These are phyloP conservation scores for Tokudaia tokunoshimensis DNA, from an alignment of 2,797 vertebrate genomes.

Conservation along the genomic window DNA sequence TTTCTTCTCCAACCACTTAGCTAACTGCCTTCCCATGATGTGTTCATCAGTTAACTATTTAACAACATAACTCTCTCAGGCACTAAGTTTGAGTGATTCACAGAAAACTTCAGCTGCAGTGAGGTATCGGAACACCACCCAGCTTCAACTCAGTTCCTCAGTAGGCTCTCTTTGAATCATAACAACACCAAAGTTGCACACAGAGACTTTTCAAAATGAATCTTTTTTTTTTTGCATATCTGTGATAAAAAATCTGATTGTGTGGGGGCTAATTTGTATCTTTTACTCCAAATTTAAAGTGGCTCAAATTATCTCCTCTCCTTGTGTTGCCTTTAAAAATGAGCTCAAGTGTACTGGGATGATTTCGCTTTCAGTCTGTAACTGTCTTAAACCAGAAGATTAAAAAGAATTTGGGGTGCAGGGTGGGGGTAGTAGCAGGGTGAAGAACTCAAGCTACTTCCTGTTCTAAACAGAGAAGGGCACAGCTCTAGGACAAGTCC, in stretches of 20 bases:
- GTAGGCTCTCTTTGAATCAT: background rate
- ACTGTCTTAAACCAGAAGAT: background rate
- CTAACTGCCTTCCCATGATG: background rate
- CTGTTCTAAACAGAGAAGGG: background rate
- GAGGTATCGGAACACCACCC: background rate
- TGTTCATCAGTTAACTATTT: background rate
- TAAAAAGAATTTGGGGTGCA: background rate
- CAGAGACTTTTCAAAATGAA: background rate
- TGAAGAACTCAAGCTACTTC: background rate
- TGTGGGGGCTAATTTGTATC: background rate
- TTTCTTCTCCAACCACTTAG: background rate
- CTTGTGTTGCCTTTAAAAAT: background rate
- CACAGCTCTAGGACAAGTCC: background rate
- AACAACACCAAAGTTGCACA: background rate
- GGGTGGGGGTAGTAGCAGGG: too few relatives aligned
- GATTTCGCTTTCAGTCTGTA: slow-evolving; percentile 55
- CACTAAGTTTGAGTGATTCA: background rate
- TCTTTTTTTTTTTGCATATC: background rate
- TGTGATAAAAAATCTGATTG: background rate
- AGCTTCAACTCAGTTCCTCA: background rate
- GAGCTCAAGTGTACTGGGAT: background rate
- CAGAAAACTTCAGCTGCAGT: background rate
- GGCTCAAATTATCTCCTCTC: background rate
- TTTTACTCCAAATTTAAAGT: background rate
- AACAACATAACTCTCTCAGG: background rate